Base-by-base conservation (phyloP, 2,888 invertebrate genomes). In the Pristionchus maxplancki region DNA sequence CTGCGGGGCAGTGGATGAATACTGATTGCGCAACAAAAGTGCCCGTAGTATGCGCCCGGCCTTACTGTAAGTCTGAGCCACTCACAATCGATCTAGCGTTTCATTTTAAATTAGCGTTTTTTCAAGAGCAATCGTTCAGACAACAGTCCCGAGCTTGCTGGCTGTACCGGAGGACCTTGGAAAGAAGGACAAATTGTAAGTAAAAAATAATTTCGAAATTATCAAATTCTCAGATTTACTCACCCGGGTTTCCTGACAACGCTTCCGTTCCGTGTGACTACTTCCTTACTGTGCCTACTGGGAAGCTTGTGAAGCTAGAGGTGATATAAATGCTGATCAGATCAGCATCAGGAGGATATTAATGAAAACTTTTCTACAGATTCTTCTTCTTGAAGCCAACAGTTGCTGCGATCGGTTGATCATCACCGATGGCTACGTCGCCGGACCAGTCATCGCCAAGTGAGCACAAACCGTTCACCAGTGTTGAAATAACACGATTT, bases 281-380 rank as follows among this genome's bases (percentile, higher is more conserved):
- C 78, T 78, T 78, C 48, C 44, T 78, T 9, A 48, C 40, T 1
- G 78, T 78, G 2, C 44, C 40, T 11, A 28, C 78, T 11, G 44
- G 44, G 6, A 78, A 78, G 78, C n/a, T 78, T n/a, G 44, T 78
- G n/a, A 28, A 78, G 28, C n/a, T 78, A 24, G 78, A 78, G 78
- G 78, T 78, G n/a, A 6, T 24, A 31, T n/a, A n/a, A n/a, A n/a
- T n/a, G n/a, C n/a, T n/a, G n/a, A n/a, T n/a, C n/a, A n/a, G n/a
- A n/a, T n/a, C n/a, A n/a, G n/a, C n/a, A n/a, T n/a, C n/a, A n/a
- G n/a, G n/a, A n/a, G n/a, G n/a, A n/a, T n/a, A n/a, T n/a, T n/a
- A n/a, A n/a, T n/a, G n/a, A n/a, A n/a, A n/a, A n/a, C n/a, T n/a
- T n/a, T n/a, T n/a, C n/a, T n/a, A n/a, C 24, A 74, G 71, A 40